Evolutionary conservation across 2,797 vertebrate genomes (phyloP), one percentile per base, ranked within the genome.

Genomic region (Schizopygopsis pylzovi): DNA sequence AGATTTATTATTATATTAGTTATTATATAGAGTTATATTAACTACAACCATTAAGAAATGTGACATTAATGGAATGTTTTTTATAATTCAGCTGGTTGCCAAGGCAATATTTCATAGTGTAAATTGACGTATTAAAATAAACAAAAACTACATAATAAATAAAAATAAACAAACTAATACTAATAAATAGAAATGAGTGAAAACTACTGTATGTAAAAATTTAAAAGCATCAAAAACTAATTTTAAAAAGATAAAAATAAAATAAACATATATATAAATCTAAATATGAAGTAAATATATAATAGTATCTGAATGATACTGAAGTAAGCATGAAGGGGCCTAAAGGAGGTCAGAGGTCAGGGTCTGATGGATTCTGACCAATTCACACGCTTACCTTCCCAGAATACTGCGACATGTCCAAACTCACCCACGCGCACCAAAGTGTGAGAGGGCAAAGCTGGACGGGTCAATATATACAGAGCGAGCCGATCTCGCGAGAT

Each of bases 321-420:
- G 1, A 49, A 49, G 54, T 54, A n/a, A 6, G 43, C 33, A 11
- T 22, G 16, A 10, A 7, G 25, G 75, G 52, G 70, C 4, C 72
- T 81, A 28, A 47, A 65, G 13, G 1, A 56, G 86, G 70, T 59
- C 54, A 56, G 8, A 56, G 54, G 4, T 56, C 8, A 9, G 54
- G 54, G 54, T 20, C 3, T n/a, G 54, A 22, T 59, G 54, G 6
- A 10, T 1, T 59, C 56, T 59, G 88, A 4, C 73, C 88, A 75
- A 63, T 81, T 81, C 49, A 67, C 67, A 82, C 91, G 94, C 96
- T 97, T 95, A 98, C 97, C 96, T 97, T 97, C 94, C 97, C 97
- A 1, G 96, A 97, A 92, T 97, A 96, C 86, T 97, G 97, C 65
- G 97, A 97, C 97, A 97, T 85, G 80, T 94, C 93, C 93, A 94